Evolutionary conservation across 2,888 invertebrate genomes (phyloP).

Genomic region (Drosophila greeni): DNA sequence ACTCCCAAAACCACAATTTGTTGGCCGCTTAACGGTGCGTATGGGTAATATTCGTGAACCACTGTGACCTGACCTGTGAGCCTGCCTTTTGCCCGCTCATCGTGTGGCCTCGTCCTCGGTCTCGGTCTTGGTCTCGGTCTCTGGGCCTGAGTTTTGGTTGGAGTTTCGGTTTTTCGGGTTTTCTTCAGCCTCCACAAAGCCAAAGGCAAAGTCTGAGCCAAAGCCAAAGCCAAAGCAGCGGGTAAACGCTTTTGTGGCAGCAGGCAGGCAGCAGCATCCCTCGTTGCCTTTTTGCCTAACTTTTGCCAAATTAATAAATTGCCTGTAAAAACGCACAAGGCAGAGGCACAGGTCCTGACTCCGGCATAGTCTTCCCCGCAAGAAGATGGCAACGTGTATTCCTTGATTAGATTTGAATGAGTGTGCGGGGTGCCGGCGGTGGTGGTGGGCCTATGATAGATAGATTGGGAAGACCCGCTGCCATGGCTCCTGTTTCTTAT

Average conservation of each 20-base stretch:
- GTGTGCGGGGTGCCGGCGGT: constrained; percentile 42
- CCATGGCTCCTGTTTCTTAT: constrained; percentile 18
- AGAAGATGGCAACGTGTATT: constrained; percentile 51
- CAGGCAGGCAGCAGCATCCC: neutral
- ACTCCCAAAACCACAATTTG: too few relatives aligned
- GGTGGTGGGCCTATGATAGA: constrained; percentile 54
- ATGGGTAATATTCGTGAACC: constrained; percentile 7
- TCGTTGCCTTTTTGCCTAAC: constrained; percentile 37
- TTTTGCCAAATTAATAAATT: constrained; percentile 71
- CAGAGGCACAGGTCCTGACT: neutral
- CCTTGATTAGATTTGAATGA: constrained; percentile 64
- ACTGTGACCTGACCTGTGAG: constrained; percentile 2
- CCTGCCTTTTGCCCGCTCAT: neutral
- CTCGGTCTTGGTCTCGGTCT: constrained; percentile 13
- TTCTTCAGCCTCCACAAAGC: constrained; percentile 10
- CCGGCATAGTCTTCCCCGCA: constrained; percentile 18
- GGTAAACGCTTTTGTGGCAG: constrained; percentile 69
- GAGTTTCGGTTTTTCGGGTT: constrained; percentile 31
- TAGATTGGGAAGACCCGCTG: constrained; percentile 31
- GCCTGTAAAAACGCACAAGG: constrained; percentile 61
- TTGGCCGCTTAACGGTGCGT: neutral
- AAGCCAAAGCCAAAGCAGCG: constrained; percentile 36
- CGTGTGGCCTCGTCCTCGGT: constrained; percentile 28
- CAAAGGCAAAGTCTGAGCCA: constrained; percentile 15
- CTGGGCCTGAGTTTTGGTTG: constrained; percentile 4